phyloP scores from a whole-genome alignment of 2,888 invertebrate species.

The Nephrotoma flavescens region DNA sequence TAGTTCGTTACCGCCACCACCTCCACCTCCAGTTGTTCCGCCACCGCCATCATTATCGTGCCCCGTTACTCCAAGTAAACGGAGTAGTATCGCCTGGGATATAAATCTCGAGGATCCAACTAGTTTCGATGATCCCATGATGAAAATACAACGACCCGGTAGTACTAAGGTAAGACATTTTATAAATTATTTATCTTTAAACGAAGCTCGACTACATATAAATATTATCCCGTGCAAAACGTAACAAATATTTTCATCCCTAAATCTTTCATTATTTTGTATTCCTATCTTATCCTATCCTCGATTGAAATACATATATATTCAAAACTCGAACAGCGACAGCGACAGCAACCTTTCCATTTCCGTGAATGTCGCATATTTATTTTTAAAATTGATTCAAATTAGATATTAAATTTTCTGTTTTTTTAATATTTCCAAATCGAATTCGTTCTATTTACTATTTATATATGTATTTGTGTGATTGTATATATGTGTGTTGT shows the following conservation, averaged over 20 bases:
- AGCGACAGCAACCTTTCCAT: background rate
- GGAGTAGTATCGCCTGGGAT: conserved; percentile 78
- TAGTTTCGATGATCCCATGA: conserved; percentile 39
- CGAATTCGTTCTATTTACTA: background rate
- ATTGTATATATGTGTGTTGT: background rate
- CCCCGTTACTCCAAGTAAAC: conserved; percentile 48
- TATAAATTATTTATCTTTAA: too few relatives aligned
- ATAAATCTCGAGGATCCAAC: conserved; percentile 52
- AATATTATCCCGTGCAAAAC: background rate
- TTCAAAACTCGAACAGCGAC: background rate
- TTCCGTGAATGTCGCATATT: background rate
- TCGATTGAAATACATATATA: background rate
- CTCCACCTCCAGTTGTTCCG: conserved; percentile 29
- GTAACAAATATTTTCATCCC: background rate
- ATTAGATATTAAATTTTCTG: background rate
- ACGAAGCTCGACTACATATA: background rate
- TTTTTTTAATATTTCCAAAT: background rate
- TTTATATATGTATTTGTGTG: background rate
- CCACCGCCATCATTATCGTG: conserved; percentile 31
- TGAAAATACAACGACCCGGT: conserved; percentile 23
- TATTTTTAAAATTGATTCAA: background rate
- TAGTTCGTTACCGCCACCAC: conserved; percentile 46
- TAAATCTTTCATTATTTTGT: background rate
- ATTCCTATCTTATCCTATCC: background rate
- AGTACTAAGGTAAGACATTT: conserved; percentile 43